Conservation (phyloP, 2,113 vertebrate genomes). For the Sisor rabdophorus region DNA sequence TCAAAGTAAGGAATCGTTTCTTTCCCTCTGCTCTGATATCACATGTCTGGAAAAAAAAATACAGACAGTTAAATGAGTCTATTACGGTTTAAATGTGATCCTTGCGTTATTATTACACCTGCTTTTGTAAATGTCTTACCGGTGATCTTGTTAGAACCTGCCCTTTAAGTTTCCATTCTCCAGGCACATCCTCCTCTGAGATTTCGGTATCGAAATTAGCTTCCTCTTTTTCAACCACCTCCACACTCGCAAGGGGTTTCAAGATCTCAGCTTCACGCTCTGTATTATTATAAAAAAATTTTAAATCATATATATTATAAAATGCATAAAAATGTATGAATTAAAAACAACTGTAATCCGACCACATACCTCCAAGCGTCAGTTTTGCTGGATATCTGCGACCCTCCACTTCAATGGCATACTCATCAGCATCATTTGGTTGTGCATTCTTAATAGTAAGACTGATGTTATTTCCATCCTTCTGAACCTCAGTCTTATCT, state of each 20-base stretch:
- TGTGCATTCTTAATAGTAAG: constrained; percentile 88
- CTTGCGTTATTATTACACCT: not conserved
- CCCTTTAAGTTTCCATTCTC: constrained; percentile 96
- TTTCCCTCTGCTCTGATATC: constrained; percentile 86
- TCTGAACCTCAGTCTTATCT: constrained; percentile 85
- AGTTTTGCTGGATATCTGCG: constrained; percentile 87
- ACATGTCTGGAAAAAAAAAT: constrained; percentile 74
- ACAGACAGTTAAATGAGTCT: not conserved
- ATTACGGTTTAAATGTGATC: not conserved
- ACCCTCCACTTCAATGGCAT: constrained; percentile 89
- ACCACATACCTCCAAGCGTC: constrained; percentile 83
- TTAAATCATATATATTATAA: too few species aligned
- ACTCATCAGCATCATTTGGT: constrained; percentile 85
- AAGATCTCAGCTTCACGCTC: constrained; percentile 89
- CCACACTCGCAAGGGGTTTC: constrained; percentile 86
- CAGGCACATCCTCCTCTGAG: constrained; percentile 86
- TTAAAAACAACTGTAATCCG: not conserved
- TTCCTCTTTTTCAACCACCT: constrained; percentile 89
- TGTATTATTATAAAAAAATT: constrained; percentile 53
- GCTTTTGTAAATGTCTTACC: constrained; percentile 66
- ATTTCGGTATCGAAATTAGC: constrained; percentile 92
- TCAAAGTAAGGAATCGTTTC: constrained; percentile 84
- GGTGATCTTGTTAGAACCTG: constrained; percentile 88
- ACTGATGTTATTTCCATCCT: constrained; percentile 81
- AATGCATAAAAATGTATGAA: too few species aligned